These are phyloP conservation scores for Pomatorhinus ruficollis DNA, from an alignment of 2,113 vertebrate species.

Conservation along the genomic window DNA sequence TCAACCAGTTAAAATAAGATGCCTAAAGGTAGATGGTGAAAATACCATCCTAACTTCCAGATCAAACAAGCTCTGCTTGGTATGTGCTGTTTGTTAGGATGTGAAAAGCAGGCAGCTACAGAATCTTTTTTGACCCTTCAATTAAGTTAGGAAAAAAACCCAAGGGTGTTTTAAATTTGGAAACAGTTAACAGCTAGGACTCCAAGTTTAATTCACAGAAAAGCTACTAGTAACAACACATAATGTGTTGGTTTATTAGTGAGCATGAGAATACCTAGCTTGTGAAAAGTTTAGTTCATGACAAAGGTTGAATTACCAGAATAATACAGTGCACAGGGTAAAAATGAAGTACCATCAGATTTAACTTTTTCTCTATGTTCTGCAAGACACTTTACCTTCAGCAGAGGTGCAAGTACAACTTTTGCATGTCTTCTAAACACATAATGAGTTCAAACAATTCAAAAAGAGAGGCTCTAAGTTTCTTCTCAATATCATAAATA, in stretches of 20 bases:
- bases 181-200: neutral
- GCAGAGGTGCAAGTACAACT: neutral
- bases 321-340: neutral
- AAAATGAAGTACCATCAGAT: neutral
- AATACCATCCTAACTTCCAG: neutral
- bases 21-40: neutral
- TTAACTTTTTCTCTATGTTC: neutral
- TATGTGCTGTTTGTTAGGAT: neutral
- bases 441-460: neutral
- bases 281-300: neutral
- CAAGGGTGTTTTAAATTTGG: neutral
- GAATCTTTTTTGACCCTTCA: neutral
- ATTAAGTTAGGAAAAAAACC: neutral
- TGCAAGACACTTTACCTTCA: neutral
- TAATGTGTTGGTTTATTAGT: neutral
- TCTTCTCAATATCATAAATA: neutral
- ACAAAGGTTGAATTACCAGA: neutral
- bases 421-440: neutral
- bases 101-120: neutral
- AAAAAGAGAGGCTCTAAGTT: neutral
- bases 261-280: neutral
- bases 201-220: neutral
- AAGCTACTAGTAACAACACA: neutral
- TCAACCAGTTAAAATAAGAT: neutral
- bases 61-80: neutral